These are phyloP conservation scores for Andrena bicolor DNA, from an alignment of 2,888 invertebrate genomes.

Conservation along the genomic window DNA sequence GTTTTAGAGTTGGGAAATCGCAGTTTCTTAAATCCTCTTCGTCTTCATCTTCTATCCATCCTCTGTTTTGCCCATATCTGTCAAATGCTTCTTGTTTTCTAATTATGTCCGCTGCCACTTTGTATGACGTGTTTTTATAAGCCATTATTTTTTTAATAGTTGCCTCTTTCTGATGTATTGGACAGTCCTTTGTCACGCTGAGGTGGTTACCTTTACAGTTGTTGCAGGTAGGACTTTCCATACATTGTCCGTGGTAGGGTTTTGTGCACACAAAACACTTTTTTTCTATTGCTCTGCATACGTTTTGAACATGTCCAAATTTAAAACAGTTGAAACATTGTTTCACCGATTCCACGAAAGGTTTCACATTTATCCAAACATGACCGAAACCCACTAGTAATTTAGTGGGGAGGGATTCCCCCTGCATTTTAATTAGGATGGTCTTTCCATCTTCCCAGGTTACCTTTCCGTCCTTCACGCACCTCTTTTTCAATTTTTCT, in stretches of 20 bases:
- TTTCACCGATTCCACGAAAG: slow-evolving; percentile 12
- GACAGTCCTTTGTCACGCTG: not conserved
- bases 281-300: not conserved
- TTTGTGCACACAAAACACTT: not conserved
- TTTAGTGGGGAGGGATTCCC: not conserved
- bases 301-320: slow-evolving; percentile 3
- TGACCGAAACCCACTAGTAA: slow-evolving; percentile 19
- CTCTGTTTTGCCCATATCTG: not conserved
- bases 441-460: not conserved
- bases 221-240: not conserved
- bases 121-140: not conserved
- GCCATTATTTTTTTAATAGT: slow-evolving; percentile 18
- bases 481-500: slow-evolving; percentile 8
- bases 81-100: not conserved
- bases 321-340: slow-evolving; percentile 19
- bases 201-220: slow-evolving; percentile 9
- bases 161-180: not conserved
- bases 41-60: not conserved
- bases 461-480: not conserved
- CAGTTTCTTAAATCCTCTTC: not conserved
- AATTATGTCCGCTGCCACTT: not conserved
- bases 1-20: not conserved
- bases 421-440: slow-evolving; percentile 5
- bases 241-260: not conserved
- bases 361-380: slow-evolving; percentile 21